Base-by-base conservation (phyloP, 2,888 invertebrate genomes). In the Cataglyphis livida region DNA sequence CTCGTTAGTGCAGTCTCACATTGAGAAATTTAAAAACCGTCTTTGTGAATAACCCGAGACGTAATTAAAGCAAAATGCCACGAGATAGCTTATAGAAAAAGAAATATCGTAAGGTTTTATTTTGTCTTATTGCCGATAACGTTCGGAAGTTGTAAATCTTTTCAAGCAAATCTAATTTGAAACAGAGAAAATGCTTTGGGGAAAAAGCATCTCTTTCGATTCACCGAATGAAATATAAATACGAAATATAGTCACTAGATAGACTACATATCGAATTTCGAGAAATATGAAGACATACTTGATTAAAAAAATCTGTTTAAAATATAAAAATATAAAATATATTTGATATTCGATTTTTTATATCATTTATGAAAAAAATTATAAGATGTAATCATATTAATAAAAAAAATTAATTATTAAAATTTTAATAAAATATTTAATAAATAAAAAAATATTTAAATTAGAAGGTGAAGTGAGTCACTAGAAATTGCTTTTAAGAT, bases 111-210 rank as follows among this genome's bases (percentile, higher is more conserved):
- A n/a, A 57, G 7, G 12, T 1, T 28, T 59, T 18, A 32, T 59
- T 78, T 57, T 12, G 10, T 57, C 25, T 64, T 64, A 57, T 68
- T 68, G 32, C 41, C 7, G 32, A 59, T 68, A 78, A 68, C 15
- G 21, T 68, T 10, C 12, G 41, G 9, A 41, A 68, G 21, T 76
- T 78, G 44, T 68, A 78, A 57, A 78, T 78, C 57, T 68, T 68
- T 59, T 41, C 54, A 28, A 76, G 38, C 15, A 6, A 57, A 66
- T 15, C 54, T n/a, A 66, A 68, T 76, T 28, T n/a, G 12, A 66
- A 18, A 15, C n/a, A 54, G 15, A 9, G 12, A 62, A 44, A 21
- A 12, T 32, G 64, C n/a, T 74, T 44, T 44, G 10, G n/a, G n/a
- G 1, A 48, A 21, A 54, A 35, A 54, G 38, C 28, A 28, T 41